These are phyloP conservation scores for Mythimna ferrago DNA, from an alignment of 2,888 invertebrate species.

Conservation along the genomic window DNA sequence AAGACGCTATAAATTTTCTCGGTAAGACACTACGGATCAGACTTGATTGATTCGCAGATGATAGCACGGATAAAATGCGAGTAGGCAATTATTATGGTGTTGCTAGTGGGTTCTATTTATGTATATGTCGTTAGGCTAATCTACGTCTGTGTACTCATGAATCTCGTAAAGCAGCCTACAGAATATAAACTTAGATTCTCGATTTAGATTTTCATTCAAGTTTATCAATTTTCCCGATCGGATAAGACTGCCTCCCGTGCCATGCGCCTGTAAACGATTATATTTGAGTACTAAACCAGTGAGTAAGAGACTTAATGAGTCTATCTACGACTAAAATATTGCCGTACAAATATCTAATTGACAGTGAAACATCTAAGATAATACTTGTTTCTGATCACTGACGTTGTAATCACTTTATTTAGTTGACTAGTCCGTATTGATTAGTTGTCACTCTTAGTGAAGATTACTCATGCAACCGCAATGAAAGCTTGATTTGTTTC, in stretches of 20 bases:
- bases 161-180: constrained; percentile 59
- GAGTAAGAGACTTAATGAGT: constrained; percentile 55
- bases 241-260: constrained; percentile 45
- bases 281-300: constrained; percentile 53
- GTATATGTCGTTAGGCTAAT: constrained; percentile 60
- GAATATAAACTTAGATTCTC: constrained; percentile 60
- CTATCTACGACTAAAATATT: constrained; percentile 45
- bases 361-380: constrained; percentile 62
- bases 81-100: constrained; percentile 67
- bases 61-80: constrained; percentile 74
- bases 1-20: constrained; percentile 77
- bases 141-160: constrained; percentile 57
- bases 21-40: constrained; percentile 72
- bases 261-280: constrained; percentile 58
- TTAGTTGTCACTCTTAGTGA: constrained; percentile 42
- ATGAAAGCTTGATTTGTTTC: constrained; percentile 5
- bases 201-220: constrained; percentile 64
- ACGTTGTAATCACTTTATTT: constrained; percentile 59
- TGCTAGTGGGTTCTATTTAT: constrained; percentile 62
- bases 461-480: constrained; percentile 20
- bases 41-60: constrained; percentile 81
- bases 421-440: constrained; percentile 53
- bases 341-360: constrained; percentile 60
- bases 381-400: constrained; percentile 54
- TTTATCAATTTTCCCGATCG: constrained; percentile 63